Conservation (phyloP, 2,888 invertebrate genomes). For the Clivina fossor region DNA sequence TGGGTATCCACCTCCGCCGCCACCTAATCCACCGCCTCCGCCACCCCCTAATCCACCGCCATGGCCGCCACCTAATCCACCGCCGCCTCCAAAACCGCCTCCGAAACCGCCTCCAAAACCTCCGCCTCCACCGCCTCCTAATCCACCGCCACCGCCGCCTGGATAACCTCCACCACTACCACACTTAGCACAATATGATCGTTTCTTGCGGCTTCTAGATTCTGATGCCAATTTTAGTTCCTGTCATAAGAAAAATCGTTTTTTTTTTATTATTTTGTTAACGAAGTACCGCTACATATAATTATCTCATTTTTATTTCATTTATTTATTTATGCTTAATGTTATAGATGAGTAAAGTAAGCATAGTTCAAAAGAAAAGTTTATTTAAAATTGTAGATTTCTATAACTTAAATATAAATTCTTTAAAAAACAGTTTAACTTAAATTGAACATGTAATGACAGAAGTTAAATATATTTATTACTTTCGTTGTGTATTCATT, state of each 20-base stretch:
- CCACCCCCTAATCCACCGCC: not conserved
- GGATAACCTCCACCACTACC: conserved; percentile 18
- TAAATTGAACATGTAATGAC: too few species aligned
- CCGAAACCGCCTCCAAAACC: conserved; percentile 17
- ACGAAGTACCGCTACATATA: too few species aligned
- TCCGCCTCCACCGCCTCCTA: conserved; percentile 19
- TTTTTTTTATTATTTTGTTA: not conserved
- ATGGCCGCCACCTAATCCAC: not conserved
- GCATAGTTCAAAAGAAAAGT: too few species aligned
- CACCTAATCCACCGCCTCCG: conserved; percentile 14
- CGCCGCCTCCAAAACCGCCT: conserved; percentile 2
- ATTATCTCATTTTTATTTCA: too few species aligned
- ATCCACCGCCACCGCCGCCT: conserved; percentile 16
- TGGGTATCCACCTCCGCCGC: conserved; percentile 1
- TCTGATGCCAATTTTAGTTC: conserved; percentile 13
- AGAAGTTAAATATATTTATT: too few species aligned
- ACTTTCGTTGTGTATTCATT: too few species aligned
- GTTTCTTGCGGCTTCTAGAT: conserved; percentile 11
- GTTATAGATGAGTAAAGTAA: too few species aligned
- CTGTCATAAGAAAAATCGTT: conserved; percentile 1
- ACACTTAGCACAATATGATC: conserved; percentile 24
- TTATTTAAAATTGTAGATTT: too few species aligned
- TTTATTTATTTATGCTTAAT: too few species aligned
- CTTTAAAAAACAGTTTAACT: too few species aligned
- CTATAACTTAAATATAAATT: too few species aligned